Evolutionary conservation across 2,888 invertebrate genomes (phyloP).

Genomic region (Epinotia demarniana): DNA sequence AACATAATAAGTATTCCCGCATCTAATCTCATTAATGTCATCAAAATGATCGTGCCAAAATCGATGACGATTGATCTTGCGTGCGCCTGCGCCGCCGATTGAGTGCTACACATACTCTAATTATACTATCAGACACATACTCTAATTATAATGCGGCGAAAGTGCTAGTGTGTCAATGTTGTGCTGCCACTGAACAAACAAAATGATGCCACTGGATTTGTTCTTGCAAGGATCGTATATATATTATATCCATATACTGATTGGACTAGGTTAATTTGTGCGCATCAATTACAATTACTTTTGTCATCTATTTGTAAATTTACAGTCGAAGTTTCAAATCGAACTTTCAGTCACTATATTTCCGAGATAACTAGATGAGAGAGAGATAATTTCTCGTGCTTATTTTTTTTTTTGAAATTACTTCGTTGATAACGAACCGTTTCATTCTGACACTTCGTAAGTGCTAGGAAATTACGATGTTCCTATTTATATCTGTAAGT

Average conservation of each 20-base stretch:
- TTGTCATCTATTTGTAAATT: not conserved
- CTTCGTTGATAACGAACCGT: too few relatives aligned
- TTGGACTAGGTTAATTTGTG: too few relatives aligned
- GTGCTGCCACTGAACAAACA: slow-evolving; percentile 57
- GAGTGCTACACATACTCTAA: slow-evolving; percentile 56
- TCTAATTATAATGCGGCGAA: slow-evolving; percentile 64
- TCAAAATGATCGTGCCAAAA: slow-evolving; percentile 59
- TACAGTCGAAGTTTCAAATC: too few relatives aligned
- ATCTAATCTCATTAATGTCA: slow-evolving; percentile 52
- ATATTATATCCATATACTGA: too few relatives aligned
- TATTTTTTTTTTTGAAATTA: too few relatives aligned
- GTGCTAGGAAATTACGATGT: not conserved
- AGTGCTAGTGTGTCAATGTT: slow-evolving; percentile 76
- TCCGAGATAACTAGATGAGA: too few relatives aligned
- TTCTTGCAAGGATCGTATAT: not conserved
- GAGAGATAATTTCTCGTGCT: too few relatives aligned
- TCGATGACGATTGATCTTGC: slow-evolving; percentile 61
- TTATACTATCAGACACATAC: slow-evolving; percentile 56
- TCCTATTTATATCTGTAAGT: not conserved
- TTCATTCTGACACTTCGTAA: too few relatives aligned
- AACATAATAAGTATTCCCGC: not conserved
- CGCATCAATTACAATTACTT: not conserved
- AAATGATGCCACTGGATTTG: slow-evolving; percentile 13
- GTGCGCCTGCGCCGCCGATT: slow-evolving; percentile 58
- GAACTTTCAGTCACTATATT: too few relatives aligned